Conservation (phyloP, 2,113 vertebrate genomes). For the Felis chaus region DNA sequence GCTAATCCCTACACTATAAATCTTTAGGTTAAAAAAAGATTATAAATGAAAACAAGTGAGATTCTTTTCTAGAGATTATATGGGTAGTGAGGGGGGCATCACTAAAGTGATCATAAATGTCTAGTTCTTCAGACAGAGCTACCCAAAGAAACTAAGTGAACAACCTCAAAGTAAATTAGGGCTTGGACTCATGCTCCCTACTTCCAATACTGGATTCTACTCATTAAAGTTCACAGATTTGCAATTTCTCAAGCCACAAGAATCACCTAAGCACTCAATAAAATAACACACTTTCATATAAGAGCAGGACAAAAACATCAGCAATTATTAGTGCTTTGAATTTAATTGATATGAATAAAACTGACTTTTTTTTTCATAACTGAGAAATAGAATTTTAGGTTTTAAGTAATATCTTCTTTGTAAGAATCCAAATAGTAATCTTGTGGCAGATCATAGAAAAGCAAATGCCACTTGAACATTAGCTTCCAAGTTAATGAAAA, state of each 20-base stretch:
- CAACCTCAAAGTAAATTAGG: neutral
- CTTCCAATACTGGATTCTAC: neutral
- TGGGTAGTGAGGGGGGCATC: neutral
- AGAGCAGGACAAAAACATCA: conserved; percentile 1
- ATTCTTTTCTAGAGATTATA: neutral
- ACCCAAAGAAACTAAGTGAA: conserved; percentile 19
- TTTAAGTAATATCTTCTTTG: conserved; percentile 2
- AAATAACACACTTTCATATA: conserved; percentile 1
- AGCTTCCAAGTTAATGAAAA: conserved; percentile 12
- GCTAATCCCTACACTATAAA: neutral
- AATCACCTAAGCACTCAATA: conserved; percentile 17
- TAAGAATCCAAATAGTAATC: neutral
- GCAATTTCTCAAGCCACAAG: neutral
- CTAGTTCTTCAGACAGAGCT: conserved; percentile 20
- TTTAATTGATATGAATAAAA: conserved; percentile 41
- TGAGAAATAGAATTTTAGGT: neutral
- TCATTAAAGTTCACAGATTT: neutral
- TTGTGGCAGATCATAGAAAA: neutral
- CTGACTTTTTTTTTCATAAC: neutral
- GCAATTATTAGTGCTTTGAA: neutral
- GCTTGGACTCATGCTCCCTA: neutral
- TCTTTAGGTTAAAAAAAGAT: neutral
- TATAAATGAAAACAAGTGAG: neutral
- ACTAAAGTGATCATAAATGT: neutral
- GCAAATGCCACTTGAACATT: neutral